Evolutionary conservation across 2,888 invertebrate species (phyloP), one percentile per base, ranked within the genome.

Genomic region (Platycheirus albimanus): DNA sequence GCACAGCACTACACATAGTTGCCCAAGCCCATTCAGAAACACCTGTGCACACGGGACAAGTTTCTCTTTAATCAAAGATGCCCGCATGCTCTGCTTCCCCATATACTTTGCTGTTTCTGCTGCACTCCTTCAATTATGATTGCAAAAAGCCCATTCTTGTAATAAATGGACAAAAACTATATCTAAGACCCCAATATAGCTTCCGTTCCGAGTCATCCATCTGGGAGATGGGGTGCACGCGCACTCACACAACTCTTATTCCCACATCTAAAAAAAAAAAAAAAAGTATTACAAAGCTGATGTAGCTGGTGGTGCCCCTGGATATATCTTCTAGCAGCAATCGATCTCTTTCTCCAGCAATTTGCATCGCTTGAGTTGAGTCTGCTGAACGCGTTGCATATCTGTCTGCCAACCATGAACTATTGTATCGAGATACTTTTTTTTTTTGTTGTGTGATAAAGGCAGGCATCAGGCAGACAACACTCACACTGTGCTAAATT

Each of bases 171-270:
- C 36, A 41, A 61, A 52, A 64, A 24, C 17, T 33, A 63, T 54
- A 51, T 64, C 56, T 49, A 28, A 70, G 58, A 52, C 54, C 71
- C 77, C 72, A 63, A 69, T 67, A 56, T 64, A 79, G 89, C 89
- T 89, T 89, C 89, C 89, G 89, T 89, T 89, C 89, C 89, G 88
- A 87, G 87, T 89, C 89, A 89, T 89, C 89, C 88, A 87, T 89
- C 89, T 88, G 30, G 45, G 61, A 61, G 81, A 77, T 75, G 56
- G 67, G 72, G 78, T 72, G 71, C 61, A 49, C 71, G 70, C 70
- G 45, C 17, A 45, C 61, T 17, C 47, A 36, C 56, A 41, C 30
- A 58, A 24, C 36, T 2, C 17, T 33, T 33, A 58, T 74, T 56
- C 72, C 66, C 58, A 67, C 61, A 61, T 52, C 61, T 15, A n/a